phyloP scores from a whole-genome alignment of 2,888 invertebrate genomes.

The Amblyjoppa fuscipennis region DNA sequence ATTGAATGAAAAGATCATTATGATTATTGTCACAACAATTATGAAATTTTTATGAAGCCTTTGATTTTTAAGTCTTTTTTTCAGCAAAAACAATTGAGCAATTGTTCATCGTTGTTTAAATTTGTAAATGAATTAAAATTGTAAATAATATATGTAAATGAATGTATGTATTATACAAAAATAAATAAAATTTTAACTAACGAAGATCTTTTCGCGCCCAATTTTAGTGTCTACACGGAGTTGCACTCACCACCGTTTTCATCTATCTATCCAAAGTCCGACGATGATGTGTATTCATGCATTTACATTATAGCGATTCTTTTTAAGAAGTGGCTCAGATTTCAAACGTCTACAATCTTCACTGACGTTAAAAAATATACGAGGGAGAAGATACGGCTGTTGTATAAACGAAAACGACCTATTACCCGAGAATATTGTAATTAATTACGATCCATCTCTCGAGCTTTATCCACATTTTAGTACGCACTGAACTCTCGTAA shows the following conservation, averaged over 20 bases:
- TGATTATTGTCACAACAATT: background rate
- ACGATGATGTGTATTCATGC: background rate
- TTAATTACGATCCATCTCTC: constrained; percentile 64
- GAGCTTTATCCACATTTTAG: constrained; percentile 64
- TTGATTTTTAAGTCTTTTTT: background rate
- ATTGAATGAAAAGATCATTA: background rate
- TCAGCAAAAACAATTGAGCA: too few relatives aligned
- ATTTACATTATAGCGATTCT: background rate
- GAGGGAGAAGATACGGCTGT: background rate
- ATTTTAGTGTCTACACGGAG: background rate
- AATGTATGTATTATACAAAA: too few relatives aligned
- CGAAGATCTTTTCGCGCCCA: too few relatives aligned
- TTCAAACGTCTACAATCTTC: constrained; percentile 1
- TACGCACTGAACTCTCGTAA: constrained; percentile 58
- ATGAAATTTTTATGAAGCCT: background rate
- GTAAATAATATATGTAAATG: too few relatives aligned
- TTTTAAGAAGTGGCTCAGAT: constrained; percentile 16
- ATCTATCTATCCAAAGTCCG: background rate
- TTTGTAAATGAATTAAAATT: too few relatives aligned
- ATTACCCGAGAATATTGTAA: constrained; percentile 60
- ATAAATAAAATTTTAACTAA: too few relatives aligned
- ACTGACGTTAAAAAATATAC: background rate
- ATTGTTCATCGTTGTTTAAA: too few relatives aligned
- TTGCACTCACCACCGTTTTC: background rate
- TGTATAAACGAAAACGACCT: constrained; percentile 39